Evolutionary conservation across 53 echinoderm and acorn worm species (phyloP).

Genomic region (Actinopyga echinites): DNA sequence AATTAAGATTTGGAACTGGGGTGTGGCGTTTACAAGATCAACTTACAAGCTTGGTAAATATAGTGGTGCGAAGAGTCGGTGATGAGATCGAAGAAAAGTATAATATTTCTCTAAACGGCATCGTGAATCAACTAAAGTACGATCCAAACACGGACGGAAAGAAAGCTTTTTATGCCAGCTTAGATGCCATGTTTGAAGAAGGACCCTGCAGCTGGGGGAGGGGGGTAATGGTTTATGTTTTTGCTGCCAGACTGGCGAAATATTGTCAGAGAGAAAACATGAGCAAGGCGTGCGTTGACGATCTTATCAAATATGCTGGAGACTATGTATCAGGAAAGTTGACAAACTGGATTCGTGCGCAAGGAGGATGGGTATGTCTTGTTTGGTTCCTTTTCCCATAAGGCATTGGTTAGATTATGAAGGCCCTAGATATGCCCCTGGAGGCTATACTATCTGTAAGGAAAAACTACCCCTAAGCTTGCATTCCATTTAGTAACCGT

Average conservation of each 20-base stretch:
- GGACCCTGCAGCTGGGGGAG: conserved; percentile 95
- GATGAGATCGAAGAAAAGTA: conserved; percentile 94
- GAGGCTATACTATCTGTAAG: no score
- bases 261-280: conserved; percentile 83
- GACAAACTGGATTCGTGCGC: conserved; percentile 84
- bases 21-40: conserved; percentile 21
- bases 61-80: conserved; percentile 93
- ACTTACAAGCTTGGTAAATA: no score
- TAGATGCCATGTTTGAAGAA: conserved; percentile 99
- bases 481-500: no score
- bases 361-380: conserved; percentile 93
- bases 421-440: no score
- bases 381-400: no score
- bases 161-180: conserved; percentile 81
- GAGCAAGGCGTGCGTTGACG: conserved; percentile 65
- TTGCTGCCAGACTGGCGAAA: conserved; percentile 92
- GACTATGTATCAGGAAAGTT: conserved; percentile 77
- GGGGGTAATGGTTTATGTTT: conserved; percentile 96
- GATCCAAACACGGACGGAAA: conserved; percentile 86
- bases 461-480: no score
- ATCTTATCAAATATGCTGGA: conserved; percentile 73
- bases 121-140: conserved; percentile 86
- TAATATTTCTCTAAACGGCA: conserved; percentile 86
- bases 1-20: no score
- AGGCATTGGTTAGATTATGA: no score